These are phyloP conservation scores for Blastobasis adustella DNA, from an alignment of 2,888 invertebrate genomes.

Conservation along the genomic window DNA sequence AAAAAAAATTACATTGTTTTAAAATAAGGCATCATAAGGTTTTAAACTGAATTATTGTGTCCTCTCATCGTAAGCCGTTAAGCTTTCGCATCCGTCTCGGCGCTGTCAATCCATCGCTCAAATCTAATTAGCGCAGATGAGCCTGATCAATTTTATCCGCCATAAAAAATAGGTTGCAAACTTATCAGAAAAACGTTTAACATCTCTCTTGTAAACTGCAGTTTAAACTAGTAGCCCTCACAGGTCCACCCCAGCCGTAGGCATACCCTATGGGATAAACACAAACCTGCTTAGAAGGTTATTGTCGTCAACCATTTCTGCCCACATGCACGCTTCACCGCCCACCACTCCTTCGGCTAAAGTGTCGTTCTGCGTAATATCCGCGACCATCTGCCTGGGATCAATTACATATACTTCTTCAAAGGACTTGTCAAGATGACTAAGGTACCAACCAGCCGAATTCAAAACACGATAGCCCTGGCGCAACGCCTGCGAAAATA, in stretches of 20 bases:
- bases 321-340: slow-evolving; percentile 82
- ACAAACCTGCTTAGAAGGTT: slow-evolving; percentile 68
- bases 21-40: background rate
- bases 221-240: background rate
- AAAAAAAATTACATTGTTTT: background rate
- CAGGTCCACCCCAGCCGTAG: no score
- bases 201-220: background rate
- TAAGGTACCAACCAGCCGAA: slow-evolving; percentile 93
- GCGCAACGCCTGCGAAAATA: no score
- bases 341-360: slow-evolving; percentile 80
- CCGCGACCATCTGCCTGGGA: slow-evolving; percentile 72
- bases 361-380: slow-evolving; percentile 57
- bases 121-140: background rate
- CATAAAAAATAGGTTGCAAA: background rate
- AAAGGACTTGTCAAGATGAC: slow-evolving; percentile 82
- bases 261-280: no score
- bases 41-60: background rate
- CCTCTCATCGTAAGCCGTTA: background rate
- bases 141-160: background rate
- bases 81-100: background rate
- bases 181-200: no score
- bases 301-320: slow-evolving; percentile 75
- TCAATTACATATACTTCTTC: slow-evolving; percentile 80
- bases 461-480: slow-evolving; percentile 68
- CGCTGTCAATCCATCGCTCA: no score